phyloP scores from a whole-genome alignment of 2,797 vertebrate species.

The Chelidonichthys spinosus region DNA sequence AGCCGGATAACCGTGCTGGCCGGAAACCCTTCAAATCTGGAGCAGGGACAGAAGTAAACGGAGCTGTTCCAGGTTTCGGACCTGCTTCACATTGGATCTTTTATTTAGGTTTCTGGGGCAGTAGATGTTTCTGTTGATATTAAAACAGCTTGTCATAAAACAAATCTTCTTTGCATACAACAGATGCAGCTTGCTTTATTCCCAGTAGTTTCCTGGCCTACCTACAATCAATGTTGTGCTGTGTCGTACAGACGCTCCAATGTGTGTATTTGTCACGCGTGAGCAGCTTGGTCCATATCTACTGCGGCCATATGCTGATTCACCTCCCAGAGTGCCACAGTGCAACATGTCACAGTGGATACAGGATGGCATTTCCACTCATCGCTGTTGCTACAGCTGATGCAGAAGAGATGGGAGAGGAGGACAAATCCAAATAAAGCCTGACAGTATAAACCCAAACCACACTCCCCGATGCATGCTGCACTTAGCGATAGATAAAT shows the following conservation, averaged over 20 bases:
- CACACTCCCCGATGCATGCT: slow-evolving; percentile 8
- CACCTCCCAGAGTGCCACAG: slow-evolving; percentile 35
- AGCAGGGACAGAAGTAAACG: slow-evolving; percentile 23
- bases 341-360: slow-evolving; percentile 37
- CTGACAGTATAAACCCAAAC: slow-evolving; percentile 29
- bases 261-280: slow-evolving; percentile 16
- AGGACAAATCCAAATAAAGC: slow-evolving; percentile 35
- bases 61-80: neutral
- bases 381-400: slow-evolving; percentile 15
- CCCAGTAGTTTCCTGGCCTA: slow-evolving; percentile 12
- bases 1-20: slow-evolving; percentile 17
- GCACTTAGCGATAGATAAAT: slow-evolving; percentile 6
- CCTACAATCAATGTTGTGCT: neutral
- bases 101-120: neutral
- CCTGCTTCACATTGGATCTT: neutral
- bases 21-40: slow-evolving; percentile 16
- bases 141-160: slow-evolving; percentile 4
- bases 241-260: neutral
- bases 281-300: slow-evolving; percentile 38
- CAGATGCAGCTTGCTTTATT: neutral
- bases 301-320: slow-evolving; percentile 46
- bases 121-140: slow-evolving; percentile 5
- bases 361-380: slow-evolving; percentile 21
- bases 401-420: slow-evolving; percentile 8
- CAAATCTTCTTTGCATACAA: slow-evolving; percentile 5